Conservation (phyloP, 2,797 vertebrate genomes). For the Ciconia nigra region DNA sequence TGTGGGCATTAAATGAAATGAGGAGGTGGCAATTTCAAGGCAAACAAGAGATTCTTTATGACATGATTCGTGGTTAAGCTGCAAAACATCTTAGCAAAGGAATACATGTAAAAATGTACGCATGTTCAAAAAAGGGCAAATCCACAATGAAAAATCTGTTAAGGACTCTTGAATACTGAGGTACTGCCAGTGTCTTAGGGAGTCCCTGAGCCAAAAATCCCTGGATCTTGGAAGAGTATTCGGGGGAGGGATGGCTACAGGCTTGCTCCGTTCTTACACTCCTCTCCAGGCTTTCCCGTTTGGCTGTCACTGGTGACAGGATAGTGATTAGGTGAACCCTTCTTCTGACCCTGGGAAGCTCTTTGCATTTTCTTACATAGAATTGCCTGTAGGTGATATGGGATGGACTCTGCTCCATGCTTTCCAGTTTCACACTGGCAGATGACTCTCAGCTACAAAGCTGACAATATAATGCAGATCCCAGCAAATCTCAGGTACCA, state of each 20-base stretch:
- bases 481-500: neutral
- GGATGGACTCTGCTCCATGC: neutral
- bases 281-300: neutral
- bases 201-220: neutral
- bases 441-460: neutral
- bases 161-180: neutral
- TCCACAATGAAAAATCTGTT: neutral
- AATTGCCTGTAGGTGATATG: neutral
- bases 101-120: neutral
- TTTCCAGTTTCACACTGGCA: neutral
- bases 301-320: neutral
- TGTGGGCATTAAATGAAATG: conserved; percentile 2
- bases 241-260: neutral
- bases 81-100: neutral
- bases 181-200: neutral
- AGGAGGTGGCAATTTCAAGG: neutral
- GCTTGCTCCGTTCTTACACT: neutral
- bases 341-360: neutral
- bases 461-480: neutral
- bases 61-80: neutral
- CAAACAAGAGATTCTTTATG: neutral
- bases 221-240: neutral
- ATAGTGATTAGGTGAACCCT: neutral
- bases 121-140: neutral
- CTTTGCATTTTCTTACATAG: neutral